Evolutionary conservation across 2,888 invertebrate genomes (phyloP).

Genomic region (Abrostola tripartita): DNA sequence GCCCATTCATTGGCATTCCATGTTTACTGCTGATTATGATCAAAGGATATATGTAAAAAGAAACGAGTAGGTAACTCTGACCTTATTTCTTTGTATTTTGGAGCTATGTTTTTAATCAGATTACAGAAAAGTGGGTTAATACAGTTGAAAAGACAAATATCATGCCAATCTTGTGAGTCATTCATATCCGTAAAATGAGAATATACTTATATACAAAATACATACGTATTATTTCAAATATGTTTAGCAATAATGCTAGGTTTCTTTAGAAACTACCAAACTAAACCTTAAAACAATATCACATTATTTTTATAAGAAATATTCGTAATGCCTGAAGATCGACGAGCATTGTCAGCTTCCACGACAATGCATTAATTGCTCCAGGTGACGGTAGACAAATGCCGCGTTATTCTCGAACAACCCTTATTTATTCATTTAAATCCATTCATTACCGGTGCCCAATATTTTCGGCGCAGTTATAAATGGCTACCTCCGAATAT

Average conservation of each 20-base stretch:
- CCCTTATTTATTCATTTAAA: constrained; percentile 39
- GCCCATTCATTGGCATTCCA: constrained; percentile 31
- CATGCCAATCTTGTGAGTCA: too few relatives aligned
- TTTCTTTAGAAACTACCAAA: too few relatives aligned
- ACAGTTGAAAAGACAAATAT: too few relatives aligned
- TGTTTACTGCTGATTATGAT: constrained; percentile 46
- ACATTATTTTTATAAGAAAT: background rate
- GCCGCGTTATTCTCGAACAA: constrained; percentile 26
- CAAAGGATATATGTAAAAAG: constrained; percentile 20
- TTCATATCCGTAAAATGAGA: too few relatives aligned
- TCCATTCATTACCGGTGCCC: constrained; percentile 20
- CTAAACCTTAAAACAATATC: background rate
- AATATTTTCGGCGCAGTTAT: constrained; percentile 26
- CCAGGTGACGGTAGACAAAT: constrained; percentile 43
- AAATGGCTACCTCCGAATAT: constrained; percentile 12
- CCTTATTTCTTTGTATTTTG: background rate
- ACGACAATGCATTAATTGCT: constrained; percentile 37
- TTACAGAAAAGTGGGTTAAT: background rate
- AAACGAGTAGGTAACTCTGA: background rate
- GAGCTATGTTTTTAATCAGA: background rate
- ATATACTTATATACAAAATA: too few relatives aligned
- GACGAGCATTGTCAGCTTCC: constrained; percentile 34
- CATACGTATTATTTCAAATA: too few relatives aligned
- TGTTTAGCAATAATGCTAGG: too few relatives aligned
- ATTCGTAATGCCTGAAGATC: constrained; percentile 35